Conservation (phyloP, 1,140 invertebrate species). For the Drosophila miranda region DNA sequence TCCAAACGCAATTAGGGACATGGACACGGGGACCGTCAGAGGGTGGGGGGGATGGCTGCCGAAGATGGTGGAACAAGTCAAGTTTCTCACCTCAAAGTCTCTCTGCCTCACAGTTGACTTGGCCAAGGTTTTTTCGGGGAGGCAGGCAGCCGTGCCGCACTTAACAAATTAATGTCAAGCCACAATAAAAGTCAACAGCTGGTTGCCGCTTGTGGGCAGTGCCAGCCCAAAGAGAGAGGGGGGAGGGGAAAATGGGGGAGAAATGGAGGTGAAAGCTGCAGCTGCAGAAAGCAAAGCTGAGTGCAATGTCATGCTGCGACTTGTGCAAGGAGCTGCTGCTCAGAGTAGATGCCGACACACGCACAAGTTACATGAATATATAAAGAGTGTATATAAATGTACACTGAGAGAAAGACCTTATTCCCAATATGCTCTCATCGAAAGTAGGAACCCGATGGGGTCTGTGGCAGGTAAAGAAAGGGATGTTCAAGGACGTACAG, state of each 20-base stretch:
- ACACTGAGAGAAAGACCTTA: too few species aligned
- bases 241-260: not conserved
- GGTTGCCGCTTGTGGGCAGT: conserved; percentile 32
- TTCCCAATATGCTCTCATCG: too few species aligned
- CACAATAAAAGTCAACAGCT: conserved; percentile 81
- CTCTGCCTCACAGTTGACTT: conserved; percentile 38
- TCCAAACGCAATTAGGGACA: conserved; percentile 54
- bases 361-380: too few species aligned
- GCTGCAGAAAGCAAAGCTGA: conserved; percentile 54
- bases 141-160: conserved; percentile 55
- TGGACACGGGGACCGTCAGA: too few species aligned
- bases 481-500: too few species aligned
- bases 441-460: too few species aligned
- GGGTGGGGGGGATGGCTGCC: not conserved
- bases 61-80: conserved; percentile 6
- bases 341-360: conserved; percentile 11
- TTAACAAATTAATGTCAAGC: conserved; percentile 81
- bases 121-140: conserved; percentile 14
- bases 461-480: too few species aligned
- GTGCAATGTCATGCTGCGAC: conserved; percentile 69
- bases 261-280: conserved; percentile 6
- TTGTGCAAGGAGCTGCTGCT: conserved; percentile 2
- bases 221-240: not conserved
- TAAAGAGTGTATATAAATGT: too few species aligned
- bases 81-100: conserved; percentile 56